These are phyloP conservation scores for Microchirus variegatus DNA, from an alignment of 2,797 vertebrate species.

Conservation along the genomic window DNA sequence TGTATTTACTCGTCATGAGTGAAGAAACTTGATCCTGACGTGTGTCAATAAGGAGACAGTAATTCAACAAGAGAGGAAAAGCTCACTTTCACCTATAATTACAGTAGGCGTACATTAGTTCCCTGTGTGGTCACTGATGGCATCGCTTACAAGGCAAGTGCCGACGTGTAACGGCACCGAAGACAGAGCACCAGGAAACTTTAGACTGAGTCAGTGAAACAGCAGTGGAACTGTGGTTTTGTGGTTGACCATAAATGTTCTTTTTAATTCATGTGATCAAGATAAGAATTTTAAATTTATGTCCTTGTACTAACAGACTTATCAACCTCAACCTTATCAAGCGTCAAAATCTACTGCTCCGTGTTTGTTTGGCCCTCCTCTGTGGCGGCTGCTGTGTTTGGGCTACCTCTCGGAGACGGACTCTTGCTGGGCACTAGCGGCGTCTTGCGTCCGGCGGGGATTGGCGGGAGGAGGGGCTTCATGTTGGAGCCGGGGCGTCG, in stretches of 20 bases:
- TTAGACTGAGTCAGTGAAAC: constrained; percentile 17
- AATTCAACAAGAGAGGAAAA: constrained; percentile 8
- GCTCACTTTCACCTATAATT: constrained; percentile 33
- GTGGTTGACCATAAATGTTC: constrained; percentile 11
- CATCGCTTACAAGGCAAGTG: constrained; percentile 14
- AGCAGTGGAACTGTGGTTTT: constrained; percentile 10
- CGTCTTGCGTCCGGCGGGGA: constrained; percentile 80
- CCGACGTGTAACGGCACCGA: constrained; percentile 27
- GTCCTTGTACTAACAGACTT: neutral
- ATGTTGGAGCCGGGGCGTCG: constrained; percentile 74
- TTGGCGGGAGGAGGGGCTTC: constrained; percentile 87
- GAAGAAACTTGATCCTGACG: constrained; percentile 1
- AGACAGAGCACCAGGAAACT: constrained; percentile 30
- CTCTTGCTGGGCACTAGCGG: constrained; percentile 21
- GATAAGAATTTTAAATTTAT: neutral
- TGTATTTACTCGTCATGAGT: constrained; percentile 12
- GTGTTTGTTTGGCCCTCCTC: neutral
- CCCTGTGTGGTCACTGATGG: constrained; percentile 18
- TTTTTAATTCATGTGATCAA: neutral
- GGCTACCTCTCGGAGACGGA: constrained; percentile 29
- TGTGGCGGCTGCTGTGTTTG: neutral
- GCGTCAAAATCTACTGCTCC: constrained; percentile 12
- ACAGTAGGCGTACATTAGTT: constrained; percentile 12
- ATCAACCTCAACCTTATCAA: neutral
- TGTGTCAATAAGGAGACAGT: neutral